These are phyloP conservation scores for Knipowitschia caucasica DNA, from an alignment of 2,797 vertebrate species.

Conservation along the genomic window DNA sequence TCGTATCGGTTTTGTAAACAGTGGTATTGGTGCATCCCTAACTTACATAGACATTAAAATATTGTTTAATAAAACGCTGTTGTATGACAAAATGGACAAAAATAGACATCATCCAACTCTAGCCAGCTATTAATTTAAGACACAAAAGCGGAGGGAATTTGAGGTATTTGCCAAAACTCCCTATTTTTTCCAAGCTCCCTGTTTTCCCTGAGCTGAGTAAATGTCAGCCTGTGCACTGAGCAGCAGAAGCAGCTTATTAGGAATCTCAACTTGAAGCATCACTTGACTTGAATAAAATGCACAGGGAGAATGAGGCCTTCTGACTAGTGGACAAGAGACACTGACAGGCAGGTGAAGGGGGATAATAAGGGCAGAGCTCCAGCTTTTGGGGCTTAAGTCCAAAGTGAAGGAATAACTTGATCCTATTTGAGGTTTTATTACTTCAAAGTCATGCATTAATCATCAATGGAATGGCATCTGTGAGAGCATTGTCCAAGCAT, in stretches of 20 bases:
- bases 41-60: no score
- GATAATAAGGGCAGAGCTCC: not conserved
- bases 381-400: not conserved
- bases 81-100: no score
- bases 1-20: no score
- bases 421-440: not conserved
- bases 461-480: not conserved
- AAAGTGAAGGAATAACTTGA: not conserved
- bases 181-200: conserved; percentile 34
- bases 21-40: no score
- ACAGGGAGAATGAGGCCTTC: conserved; percentile 13
- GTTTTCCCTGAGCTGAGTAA: conserved; percentile 51
- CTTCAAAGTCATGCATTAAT: not conserved
- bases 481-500: no score
- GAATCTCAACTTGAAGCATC: conserved; percentile 47
- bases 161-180: conserved; percentile 52
- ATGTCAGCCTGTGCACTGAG: conserved; percentile 50
- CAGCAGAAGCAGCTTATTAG: conserved; percentile 50
- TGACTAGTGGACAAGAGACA: not conserved
- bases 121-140: no score
- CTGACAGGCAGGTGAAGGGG: not conserved
- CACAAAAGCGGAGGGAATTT: conserved; percentile 21
- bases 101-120: no score
- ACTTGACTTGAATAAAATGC: conserved; percentile 23
- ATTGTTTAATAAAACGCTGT: no score